phyloP scores from a whole-genome alignment of 2,888 invertebrate species.

The Brenthis ino region DNA sequence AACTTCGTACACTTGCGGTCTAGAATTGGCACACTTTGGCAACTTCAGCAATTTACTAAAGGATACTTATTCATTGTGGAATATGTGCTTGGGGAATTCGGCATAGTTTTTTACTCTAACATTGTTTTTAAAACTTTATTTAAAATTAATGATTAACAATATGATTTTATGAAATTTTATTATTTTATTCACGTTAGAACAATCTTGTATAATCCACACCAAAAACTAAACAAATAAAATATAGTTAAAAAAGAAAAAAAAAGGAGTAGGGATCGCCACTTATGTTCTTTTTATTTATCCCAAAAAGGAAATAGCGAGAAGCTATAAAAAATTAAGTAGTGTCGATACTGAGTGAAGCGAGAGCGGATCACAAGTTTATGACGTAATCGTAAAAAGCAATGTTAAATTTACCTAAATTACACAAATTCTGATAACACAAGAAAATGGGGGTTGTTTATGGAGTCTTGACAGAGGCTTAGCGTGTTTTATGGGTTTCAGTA shows the following conservation, averaged over 20 bases:
- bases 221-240: too few species aligned
- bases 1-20: constrained; percentile 44
- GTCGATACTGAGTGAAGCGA: too few species aligned
- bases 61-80: constrained; percentile 41
- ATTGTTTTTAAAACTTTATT: constrained; percentile 13
- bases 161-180: too few species aligned
- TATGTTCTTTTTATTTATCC: too few species aligned
- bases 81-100: constrained; percentile 39
- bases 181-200: too few species aligned
- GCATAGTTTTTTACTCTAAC: constrained; percentile 36
- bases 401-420: constrained; percentile 12
- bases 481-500: constrained; percentile 47
- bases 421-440: constrained; percentile 31
- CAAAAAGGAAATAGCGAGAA: too few species aligned
- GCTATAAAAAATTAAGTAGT: too few species aligned
- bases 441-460: constrained; percentile 37
- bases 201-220: too few species aligned
- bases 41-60: constrained; percentile 45
- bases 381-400: constrained; percentile 17
- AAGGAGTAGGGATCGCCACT: too few species aligned
- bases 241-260: too few species aligned
- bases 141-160: not conserved
- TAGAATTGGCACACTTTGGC: constrained; percentile 47
- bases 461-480: constrained; percentile 45
- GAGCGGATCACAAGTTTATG: not conserved